Evolutionary conservation across 1,140 invertebrate genomes (phyloP).

Genomic region (Pseudobourletiella spinata): DNA sequence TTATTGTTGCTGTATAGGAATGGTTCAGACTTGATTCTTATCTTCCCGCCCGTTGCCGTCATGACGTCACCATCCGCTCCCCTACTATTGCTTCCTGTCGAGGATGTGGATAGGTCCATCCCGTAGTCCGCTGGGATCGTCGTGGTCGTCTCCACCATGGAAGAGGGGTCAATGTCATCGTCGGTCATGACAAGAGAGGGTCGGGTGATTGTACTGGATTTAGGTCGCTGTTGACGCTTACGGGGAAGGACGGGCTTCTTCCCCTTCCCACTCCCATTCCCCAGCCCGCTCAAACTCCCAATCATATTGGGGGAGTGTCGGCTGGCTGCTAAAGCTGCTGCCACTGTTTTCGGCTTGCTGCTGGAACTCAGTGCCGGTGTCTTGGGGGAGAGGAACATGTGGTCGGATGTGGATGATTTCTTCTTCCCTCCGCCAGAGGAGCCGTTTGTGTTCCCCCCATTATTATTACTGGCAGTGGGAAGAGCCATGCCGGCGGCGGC

Average conservation of each 20-base stretch:
- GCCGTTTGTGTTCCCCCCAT: slow-evolving; percentile 8
- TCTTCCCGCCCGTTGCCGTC: not conserved
- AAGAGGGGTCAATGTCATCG: slow-evolving; percentile 31
- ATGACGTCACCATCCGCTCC: too few species aligned
- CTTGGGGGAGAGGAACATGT: slow-evolving; percentile 28
- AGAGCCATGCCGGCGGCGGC: slow-evolving; percentile 19
- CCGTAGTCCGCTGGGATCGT: slow-evolving; percentile 1
- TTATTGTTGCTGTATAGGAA: slow-evolving; percentile 6
- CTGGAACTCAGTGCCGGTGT: slow-evolving; percentile 14
- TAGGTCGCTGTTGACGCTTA: slow-evolving; percentile 2
- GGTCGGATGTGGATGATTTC: slow-evolving; percentile 8
- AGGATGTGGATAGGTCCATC: slow-evolving; percentile 12
- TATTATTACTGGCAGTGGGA: not conserved
- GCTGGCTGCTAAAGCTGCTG: slow-evolving; percentile 30
- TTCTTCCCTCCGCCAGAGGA: too few species aligned
- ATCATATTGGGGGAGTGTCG: slow-evolving; percentile 5
- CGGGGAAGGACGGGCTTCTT: not conserved
- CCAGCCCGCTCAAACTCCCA: not conserved
- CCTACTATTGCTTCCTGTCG: not conserved
- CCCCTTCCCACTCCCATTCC: not conserved
- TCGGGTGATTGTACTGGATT: slow-evolving; percentile 22
- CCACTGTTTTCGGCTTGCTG: slow-evolving; percentile 29
- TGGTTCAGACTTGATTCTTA: too few species aligned
- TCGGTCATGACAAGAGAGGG: slow-evolving; percentile 8
- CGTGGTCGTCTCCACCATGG: slow-evolving; percentile 26